Percentiles rank a stretch among this genome's conserved stretches.
Conservation (phyloP, 2,113 vertebrate species). For the Clarias magur region DNA sequence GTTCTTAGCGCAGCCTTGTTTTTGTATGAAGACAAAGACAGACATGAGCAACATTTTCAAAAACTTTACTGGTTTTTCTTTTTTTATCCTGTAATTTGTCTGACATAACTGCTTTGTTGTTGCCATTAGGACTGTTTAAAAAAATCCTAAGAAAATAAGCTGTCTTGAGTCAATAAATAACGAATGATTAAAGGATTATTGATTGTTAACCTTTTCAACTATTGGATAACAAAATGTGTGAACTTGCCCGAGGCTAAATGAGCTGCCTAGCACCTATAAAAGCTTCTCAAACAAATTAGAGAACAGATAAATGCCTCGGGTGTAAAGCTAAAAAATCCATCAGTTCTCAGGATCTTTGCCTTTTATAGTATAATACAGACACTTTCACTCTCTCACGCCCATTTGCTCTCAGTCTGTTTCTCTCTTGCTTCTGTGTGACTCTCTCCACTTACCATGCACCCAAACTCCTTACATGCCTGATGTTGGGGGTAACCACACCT, state of each 20-base stretch:
- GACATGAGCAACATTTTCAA: too few relatives aligned
- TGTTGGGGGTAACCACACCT: background rate
- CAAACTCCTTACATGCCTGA: background rate
- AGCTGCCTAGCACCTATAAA: background rate
- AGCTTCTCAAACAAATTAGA: background rate
- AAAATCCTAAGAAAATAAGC: too few relatives aligned
- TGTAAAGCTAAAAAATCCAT: background rate
- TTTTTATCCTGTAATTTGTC: too few relatives aligned
- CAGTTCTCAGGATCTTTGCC: background rate
- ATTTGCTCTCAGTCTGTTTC: background rate
- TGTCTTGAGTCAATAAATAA: too few relatives aligned
- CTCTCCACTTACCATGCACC: background rate
- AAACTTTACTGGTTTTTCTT: too few relatives aligned
- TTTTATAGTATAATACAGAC: background rate
- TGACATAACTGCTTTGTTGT: too few relatives aligned
- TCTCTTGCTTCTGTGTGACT: background rate
- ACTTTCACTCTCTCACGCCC: background rate
- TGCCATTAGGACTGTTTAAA: too few relatives aligned
- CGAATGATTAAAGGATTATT: too few relatives aligned
- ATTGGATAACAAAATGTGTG: too few relatives aligned
- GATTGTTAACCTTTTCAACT: too few relatives aligned
- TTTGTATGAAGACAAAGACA: too few relatives aligned
- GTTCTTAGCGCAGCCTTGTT: too few relatives aligned
- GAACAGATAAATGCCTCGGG: background rate
- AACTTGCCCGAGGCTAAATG: background rate